These are phyloP conservation scores for Drosophila leontia DNA, from an alignment of 1,140 invertebrate genomes.

Conservation along the genomic window DNA sequence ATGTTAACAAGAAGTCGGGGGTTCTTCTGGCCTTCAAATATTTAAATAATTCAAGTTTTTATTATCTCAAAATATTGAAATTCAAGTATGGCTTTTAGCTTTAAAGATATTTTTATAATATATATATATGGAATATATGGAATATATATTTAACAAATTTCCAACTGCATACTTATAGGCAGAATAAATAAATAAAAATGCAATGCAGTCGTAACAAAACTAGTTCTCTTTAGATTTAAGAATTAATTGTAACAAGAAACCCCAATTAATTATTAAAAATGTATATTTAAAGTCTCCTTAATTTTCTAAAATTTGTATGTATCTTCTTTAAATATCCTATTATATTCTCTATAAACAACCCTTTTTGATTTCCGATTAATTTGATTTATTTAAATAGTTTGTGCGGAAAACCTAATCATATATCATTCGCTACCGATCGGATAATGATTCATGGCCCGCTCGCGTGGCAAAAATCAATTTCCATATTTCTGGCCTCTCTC, in stretches of 20 bases:
- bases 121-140: too few relatives aligned
- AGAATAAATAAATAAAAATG: background rate
- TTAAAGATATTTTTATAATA: too few relatives aligned
- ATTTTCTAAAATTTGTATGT: background rate
- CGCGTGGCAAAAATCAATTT: slow-evolving; percentile 32
- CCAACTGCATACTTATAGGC: background rate
- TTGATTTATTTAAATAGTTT: slow-evolving; percentile 7
- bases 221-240: background rate
- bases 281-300: background rate
- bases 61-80: background rate
- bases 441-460: slow-evolving; percentile 21
- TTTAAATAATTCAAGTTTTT: too few relatives aligned
- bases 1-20: background rate
- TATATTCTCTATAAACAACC: background rate
- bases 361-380: rapidly evolving
- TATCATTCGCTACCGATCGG: slow-evolving; percentile 12
- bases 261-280: background rate
- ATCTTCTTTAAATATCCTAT: background rate
- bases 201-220: background rate
- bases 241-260: background rate
- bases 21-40: background rate
- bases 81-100: background rate
- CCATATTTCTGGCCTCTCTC: slow-evolving; percentile 15
- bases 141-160: too few relatives aligned
- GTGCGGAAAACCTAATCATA: background rate